A percentile compares a stretch with the other conserved stretches of the same genome.
Conservation (phyloP, 2,113 vertebrate genomes). For the Melanotaenia duboulayi region DNA sequence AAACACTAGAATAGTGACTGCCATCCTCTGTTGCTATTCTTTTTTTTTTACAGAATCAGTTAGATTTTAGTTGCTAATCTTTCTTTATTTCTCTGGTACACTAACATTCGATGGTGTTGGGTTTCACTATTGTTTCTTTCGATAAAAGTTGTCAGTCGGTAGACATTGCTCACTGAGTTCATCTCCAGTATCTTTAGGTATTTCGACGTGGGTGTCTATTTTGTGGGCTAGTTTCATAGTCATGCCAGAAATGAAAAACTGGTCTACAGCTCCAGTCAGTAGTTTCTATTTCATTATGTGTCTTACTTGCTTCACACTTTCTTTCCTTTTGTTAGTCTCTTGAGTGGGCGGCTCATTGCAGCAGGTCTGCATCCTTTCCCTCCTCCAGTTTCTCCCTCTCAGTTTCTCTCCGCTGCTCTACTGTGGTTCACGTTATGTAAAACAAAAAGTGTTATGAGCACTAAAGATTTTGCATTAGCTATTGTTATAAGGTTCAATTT, state of each 20-base stretch:
- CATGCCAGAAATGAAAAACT: slow-evolving; percentile 31
- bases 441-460: not conserved
- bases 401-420: slow-evolving; percentile 6
- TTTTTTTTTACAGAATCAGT: no score
- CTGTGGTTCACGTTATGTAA: not conserved
- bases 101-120: not conserved
- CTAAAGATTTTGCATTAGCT: not conserved
- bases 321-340: slow-evolving; percentile 31
- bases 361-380: slow-evolving; percentile 34
- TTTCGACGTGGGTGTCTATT: slow-evolving; percentile 25
- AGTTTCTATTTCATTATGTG: slow-evolving; percentile 12
- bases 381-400: slow-evolving; percentile 20
- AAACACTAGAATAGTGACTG: no score
- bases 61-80: not conserved
- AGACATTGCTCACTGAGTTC: slow-evolving; percentile 35
- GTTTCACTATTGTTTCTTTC: slow-evolving; percentile 44
- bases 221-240: slow-evolving; percentile 14
- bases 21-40: no score
- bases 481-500: not conserved
- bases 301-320: slow-evolving; percentile 38
- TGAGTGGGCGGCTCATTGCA: slow-evolving; percentile 42
- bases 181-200: slow-evolving; percentile 15
- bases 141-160: slow-evolving; percentile 31
- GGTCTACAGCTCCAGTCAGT: slow-evolving; percentile 16
- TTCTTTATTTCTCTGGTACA: slow-evolving; percentile 14